Percentiles rank a stretch among this genome's conserved stretches.
These are phyloP conservation scores for Dicrurus megarhynchus DNA, from an alignment of 2,113 vertebrate species.

Conservation along the genomic window DNA sequence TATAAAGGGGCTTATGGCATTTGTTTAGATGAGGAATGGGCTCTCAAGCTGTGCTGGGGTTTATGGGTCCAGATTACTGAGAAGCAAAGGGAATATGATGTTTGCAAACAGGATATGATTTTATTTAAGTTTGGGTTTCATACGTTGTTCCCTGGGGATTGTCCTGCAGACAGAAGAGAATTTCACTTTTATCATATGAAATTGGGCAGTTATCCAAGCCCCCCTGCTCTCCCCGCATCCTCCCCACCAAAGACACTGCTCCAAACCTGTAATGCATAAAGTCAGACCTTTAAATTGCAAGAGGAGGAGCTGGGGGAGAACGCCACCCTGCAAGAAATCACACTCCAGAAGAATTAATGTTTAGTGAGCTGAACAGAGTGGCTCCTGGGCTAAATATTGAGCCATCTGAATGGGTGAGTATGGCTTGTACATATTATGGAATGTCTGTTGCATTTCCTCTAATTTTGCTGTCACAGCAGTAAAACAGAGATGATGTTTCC, in stretches of 20 bases:
- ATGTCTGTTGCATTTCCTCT: background rate
- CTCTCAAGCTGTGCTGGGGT: constrained; percentile 76
- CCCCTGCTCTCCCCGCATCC: background rate
- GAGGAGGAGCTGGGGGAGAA: constrained; percentile 23
- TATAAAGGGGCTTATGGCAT: constrained; percentile 80
- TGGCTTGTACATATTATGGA: background rate
- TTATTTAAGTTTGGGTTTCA: constrained; percentile 80
- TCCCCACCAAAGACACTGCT: constrained; percentile 36
- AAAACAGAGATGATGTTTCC: background rate
- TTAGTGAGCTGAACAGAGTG: background rate
- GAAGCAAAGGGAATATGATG: constrained; percentile 79
- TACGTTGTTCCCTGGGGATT: constrained; percentile 71
- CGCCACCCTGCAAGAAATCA: constrained; percentile 28
- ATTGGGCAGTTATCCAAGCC: constrained; percentile 66
- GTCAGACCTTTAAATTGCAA: constrained; percentile 58
- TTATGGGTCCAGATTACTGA: constrained; percentile 76
- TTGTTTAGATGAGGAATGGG: constrained; percentile 83
- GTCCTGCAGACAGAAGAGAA: constrained; percentile 81
- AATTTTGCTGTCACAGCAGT: background rate
- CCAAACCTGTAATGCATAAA: constrained; percentile 52
- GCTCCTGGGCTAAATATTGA: background rate
- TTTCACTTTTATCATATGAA: constrained; percentile 79
- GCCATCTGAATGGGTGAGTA: background rate
- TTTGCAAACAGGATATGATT: constrained; percentile 84
- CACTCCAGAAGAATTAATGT: constrained; percentile 1